Evolutionary conservation across 2,888 invertebrate species (phyloP).

Genomic region (Tenthredo distinguenda): DNA sequence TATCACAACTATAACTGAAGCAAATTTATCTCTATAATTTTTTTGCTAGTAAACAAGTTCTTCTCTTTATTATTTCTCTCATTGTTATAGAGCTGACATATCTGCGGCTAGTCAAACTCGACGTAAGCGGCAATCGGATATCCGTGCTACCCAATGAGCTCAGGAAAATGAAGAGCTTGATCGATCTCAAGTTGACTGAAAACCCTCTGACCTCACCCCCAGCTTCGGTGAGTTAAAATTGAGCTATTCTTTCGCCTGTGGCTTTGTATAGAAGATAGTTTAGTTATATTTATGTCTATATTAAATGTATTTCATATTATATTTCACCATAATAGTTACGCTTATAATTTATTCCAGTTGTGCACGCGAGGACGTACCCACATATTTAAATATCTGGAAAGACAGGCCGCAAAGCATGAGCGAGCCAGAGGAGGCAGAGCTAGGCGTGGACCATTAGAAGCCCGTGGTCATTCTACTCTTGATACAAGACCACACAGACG

Average conservation of each 20-base stretch:
- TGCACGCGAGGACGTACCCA: constrained; percentile 96
- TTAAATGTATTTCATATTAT: constrained; percentile 27
- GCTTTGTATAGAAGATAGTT: not conserved
- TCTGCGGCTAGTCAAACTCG: constrained; percentile 90
- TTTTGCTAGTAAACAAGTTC: constrained; percentile 36
- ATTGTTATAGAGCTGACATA: constrained; percentile 89
- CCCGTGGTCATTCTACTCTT: constrained; percentile 79
- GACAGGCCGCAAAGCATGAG: constrained; percentile 89
- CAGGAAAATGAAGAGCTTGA: constrained; percentile 90
- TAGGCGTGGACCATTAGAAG: constrained; percentile 79
- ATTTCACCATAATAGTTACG: not conserved
- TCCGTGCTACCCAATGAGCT: constrained; percentile 93
- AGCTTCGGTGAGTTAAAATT: constrained; percentile 87
- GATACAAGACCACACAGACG: constrained; percentile 80
- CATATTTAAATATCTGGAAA: constrained; percentile 96
- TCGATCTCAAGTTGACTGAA: constrained; percentile 90
- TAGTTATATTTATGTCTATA: constrained; percentile 16
- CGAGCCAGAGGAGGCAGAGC: constrained; percentile 78
- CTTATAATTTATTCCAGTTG: constrained; percentile 80
- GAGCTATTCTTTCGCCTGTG: not conserved
- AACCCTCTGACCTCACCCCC: constrained; percentile 96
- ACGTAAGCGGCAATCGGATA: constrained; percentile 95
- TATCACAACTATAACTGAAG: constrained; percentile 4
- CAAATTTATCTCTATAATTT: constrained; percentile 1
- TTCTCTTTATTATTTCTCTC: constrained; percentile 31